These are phyloP conservation scores for Gulo gulo DNA, from an alignment of 2,113 vertebrate species.

Conservation along the genomic window DNA sequence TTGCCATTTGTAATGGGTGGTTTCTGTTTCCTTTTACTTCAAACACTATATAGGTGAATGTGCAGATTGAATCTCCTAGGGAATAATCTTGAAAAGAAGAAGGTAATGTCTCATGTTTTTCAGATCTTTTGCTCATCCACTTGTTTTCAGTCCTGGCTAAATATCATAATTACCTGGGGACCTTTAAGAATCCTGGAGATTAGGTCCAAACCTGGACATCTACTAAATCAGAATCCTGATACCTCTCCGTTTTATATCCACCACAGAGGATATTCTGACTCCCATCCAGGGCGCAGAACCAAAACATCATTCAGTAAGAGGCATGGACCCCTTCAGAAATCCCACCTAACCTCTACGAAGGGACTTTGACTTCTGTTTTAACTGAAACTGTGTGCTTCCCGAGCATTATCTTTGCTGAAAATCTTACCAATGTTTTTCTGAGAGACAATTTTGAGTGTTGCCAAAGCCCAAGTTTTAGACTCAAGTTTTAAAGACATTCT, in stretches of 20 bases:
- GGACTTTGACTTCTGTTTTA: not conserved
- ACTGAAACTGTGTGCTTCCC: not conserved
- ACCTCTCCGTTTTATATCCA: not conserved
- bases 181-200: not conserved
- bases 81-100: slow-evolving; percentile 7
- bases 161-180: not conserved
- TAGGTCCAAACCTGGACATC: not conserved
- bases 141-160: not conserved
- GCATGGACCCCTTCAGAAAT: not conserved
- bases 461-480: slow-evolving; percentile 31
- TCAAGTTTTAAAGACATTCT: slow-evolving; percentile 42
- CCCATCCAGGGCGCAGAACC: not conserved
- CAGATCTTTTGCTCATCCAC: not conserved
- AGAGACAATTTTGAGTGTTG: slow-evolving; percentile 10
- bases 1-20: not conserved
- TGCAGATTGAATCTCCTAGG: not conserved
- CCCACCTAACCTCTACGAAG: not conserved
- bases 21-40: slow-evolving; percentile 9
- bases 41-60: not conserved
- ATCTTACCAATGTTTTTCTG: not conserved
- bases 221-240: not conserved
- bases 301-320: not conserved
- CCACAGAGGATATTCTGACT: not conserved
- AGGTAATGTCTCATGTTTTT: not conserved
- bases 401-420: not conserved